Base-by-base conservation (phyloP, 2,113 vertebrate species). In the Nanorana parkeri region DNA sequence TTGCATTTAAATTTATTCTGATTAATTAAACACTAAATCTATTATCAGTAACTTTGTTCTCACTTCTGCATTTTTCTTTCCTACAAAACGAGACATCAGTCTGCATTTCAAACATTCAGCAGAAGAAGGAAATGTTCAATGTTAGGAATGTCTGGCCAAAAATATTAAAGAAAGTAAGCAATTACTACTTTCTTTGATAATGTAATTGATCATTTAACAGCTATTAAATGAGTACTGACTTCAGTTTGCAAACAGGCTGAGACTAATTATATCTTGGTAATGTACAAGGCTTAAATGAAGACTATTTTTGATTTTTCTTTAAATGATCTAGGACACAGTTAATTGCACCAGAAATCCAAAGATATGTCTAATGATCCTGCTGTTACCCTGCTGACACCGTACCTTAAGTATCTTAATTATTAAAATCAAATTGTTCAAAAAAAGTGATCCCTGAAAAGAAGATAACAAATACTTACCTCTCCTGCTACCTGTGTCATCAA, bases 171-270 rank as follows among this genome's bases (percentile, higher is more conserved):
- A 72, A 56, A 54, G 29, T 32, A 28, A 56, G 24, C 24, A 73
- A 32, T 73, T 58, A 56, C 52, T 13, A 28, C 32, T 76, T 10
- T 29, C n/a, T 60, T 75, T 47, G 54, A 63, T 61, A 63, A 47
- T 24, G 17, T 63, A 76, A 47, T 63, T 41, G 56, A 63, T 76
- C 21, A 76, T 32, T 63, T 63, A 76, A 60, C 21, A 41, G 23
- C 55, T 61, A 60, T 63, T 41, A 63, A 24, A 76, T 20, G 60
- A n/a, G n/a, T 23, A 63, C 10, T 17, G 32, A 23, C n/a, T 23
- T 29, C 17, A 76, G 73, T 76, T 47, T 76, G 56, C 58, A 76
- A 76, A 47, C 58, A 41, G 29, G 29, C 61, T 76, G 29, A 51
- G 29, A 47, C 56, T 76, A 76, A 76, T 76, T 76, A 76, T 63